A percentile compares a stretch with the other conserved stretches of the same genome.
Conservation (phyloP, 2,888 invertebrate species). For the Schrankia costaestrigalis region DNA sequence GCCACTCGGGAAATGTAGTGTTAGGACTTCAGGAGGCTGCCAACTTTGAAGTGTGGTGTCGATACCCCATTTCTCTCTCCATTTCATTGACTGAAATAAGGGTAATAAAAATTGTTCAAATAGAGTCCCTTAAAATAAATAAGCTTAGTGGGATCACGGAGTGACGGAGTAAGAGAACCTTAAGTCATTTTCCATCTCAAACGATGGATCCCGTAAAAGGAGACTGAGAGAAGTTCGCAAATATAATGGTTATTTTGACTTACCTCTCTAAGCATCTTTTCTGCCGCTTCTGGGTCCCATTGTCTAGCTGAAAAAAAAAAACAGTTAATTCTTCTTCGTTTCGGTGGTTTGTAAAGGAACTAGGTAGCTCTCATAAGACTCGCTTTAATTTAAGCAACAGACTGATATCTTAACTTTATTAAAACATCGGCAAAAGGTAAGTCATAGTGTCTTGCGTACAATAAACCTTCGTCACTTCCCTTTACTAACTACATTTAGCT, state of each 20-base stretch:
- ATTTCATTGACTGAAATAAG: slow-evolving; percentile 83
- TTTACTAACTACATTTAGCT: too few relatives aligned
- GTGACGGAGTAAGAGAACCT: too few relatives aligned
- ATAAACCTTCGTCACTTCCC: too few relatives aligned
- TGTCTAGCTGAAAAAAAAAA: slow-evolving; percentile 85
- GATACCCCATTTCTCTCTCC: slow-evolving; percentile 88
- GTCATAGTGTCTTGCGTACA: too few relatives aligned
- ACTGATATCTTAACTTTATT: too few relatives aligned
- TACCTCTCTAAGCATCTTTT: slow-evolving; percentile 94
- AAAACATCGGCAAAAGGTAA: too few relatives aligned
- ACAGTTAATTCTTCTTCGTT: too few relatives aligned
- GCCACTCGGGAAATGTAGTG: slow-evolving; percentile 89
- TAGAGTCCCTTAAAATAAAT: background rate
- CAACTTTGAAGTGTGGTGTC: slow-evolving; percentile 84
- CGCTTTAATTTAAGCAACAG: too few relatives aligned
- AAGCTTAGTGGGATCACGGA: too few relatives aligned
- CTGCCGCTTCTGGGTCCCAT: slow-evolving; percentile 92
- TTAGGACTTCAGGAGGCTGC: slow-evolving; percentile 85
- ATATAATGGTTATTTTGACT: slow-evolving; percentile 51
- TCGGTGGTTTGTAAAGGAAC: too few relatives aligned
- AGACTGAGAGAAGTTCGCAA: background rate
- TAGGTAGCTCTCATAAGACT: too few relatives aligned
- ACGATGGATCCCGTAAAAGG: background rate
- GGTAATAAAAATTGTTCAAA: background rate
- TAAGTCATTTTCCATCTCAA: too few relatives aligned